Percentiles rank a stretch among this genome's conserved stretches.
phyloP scores from a whole-genome alignment of 2,888 invertebrate genomes.

The Euphydryas editha region DNA sequence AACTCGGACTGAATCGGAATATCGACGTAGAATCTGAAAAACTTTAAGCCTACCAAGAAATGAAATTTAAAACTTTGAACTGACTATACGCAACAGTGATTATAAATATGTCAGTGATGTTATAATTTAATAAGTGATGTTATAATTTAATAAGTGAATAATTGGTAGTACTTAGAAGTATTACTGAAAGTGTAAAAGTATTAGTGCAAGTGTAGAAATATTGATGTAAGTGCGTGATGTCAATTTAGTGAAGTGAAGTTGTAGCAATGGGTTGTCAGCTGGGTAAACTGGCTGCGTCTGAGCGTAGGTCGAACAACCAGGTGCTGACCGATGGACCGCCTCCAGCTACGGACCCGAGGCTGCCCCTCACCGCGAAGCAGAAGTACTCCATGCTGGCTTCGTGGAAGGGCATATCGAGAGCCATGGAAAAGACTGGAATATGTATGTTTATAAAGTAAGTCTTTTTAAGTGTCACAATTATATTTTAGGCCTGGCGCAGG shows the following conservation, averaged over 20 bases:
- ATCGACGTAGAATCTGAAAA: slow-evolving; percentile 9
- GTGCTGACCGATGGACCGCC: slow-evolving; percentile 85
- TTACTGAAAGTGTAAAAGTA: slow-evolving; percentile 8
- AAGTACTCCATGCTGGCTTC: slow-evolving; percentile 94
- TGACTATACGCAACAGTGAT: background rate
- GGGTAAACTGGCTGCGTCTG: slow-evolving; percentile 87
- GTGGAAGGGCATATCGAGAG: slow-evolving; percentile 95
- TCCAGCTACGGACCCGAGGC: slow-evolving; percentile 88
- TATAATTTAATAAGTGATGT: slow-evolving; percentile 19
- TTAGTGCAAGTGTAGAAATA: slow-evolving; percentile 20
- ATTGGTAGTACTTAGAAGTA: slow-evolving; percentile 1
- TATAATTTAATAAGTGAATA: background rate
- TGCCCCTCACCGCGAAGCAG: slow-evolving; percentile 82
- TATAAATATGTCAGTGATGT: slow-evolving; percentile 22
- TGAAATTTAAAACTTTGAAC: slow-evolving; percentile 13
- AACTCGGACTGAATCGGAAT: slow-evolving; percentile 15
- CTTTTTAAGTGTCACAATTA: background rate
- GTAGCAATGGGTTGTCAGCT: slow-evolving; percentile 88
- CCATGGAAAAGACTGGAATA: slow-evolving; percentile 94
- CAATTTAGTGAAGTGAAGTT: slow-evolving; percentile 41
- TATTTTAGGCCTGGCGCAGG: background rate
- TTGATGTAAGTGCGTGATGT: slow-evolving; percentile 33
- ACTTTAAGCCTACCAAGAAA: slow-evolving; percentile 16
- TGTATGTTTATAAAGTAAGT: slow-evolving; percentile 97
- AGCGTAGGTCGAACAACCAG: slow-evolving; percentile 71